A percentile compares a stretch with the other conserved stretches of the same genome.
Conservation (phyloP, 2,113 vertebrate species). For the Gymnobelideus leadbeateri region DNA sequence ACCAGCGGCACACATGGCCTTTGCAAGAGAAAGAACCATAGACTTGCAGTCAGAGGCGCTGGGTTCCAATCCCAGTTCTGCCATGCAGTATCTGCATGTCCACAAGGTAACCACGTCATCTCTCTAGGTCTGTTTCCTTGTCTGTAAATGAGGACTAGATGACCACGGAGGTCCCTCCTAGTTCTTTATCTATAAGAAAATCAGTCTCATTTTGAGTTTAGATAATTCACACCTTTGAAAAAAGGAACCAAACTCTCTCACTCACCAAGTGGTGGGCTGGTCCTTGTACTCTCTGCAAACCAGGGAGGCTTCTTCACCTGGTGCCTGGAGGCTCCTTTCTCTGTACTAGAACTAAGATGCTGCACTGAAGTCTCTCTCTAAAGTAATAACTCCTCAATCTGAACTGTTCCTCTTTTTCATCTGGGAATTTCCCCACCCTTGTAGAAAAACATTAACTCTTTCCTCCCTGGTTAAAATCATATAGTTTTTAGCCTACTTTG, state of each 20-base stretch:
- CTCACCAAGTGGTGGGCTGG: slow-evolving; percentile 54
- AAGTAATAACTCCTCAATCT: slow-evolving; percentile 56
- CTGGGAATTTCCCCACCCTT: slow-evolving; percentile 61
- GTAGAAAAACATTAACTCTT: slow-evolving; percentile 73
- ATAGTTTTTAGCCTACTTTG: not conserved
- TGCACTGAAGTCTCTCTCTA: slow-evolving; percentile 14
- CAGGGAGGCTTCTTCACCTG: not conserved
- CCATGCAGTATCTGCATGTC: not conserved
- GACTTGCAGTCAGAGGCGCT: not conserved
- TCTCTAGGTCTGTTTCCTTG: not conserved
- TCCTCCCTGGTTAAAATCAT: not conserved
- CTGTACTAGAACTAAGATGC: not conserved
- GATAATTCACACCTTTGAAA: not conserved
- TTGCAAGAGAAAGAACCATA: not conserved
- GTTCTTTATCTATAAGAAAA: not conserved
- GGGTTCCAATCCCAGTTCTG: not conserved
- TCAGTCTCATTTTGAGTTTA: not conserved
- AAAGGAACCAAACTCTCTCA: not conserved
- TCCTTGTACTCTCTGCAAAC: not conserved
- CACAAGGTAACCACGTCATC: not conserved
- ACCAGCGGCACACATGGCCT: not conserved
- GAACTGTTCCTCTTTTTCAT: slow-evolving; percentile 76
- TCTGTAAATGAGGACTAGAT: not conserved
- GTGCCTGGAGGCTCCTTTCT: not conserved
- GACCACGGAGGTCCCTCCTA: not conserved